A percentile compares a stretch with the other conserved stretches of the same genome.
Evolutionary conservation across 2,888 invertebrate species (phyloP).

Genomic region (Mechanitis messenoides): DNA sequence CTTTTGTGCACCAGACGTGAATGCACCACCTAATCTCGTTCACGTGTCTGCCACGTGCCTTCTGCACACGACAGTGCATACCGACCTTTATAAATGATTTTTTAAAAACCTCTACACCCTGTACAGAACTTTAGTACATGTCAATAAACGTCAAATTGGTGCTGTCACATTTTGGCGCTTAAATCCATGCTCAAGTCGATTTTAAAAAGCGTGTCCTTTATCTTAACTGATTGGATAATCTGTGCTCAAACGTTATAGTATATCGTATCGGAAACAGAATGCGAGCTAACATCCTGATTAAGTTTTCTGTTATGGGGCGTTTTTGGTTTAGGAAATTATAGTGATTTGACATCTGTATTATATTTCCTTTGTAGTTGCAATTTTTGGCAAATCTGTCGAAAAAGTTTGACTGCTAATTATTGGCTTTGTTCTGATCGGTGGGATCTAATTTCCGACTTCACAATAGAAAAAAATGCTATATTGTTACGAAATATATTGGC

Average conservation of each 20-base stretch:
- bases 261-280: constrained; percentile 75
- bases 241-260: constrained; percentile 72
- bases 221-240: constrained; percentile 78
- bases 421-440: constrained; percentile 56
- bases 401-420: constrained; percentile 61
- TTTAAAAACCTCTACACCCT: constrained; percentile 25
- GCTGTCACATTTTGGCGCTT: constrained; percentile 46
- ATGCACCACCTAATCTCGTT: constrained; percentile 66
- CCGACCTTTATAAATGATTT: constrained; percentile 44
- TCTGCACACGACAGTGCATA: constrained; percentile 62
- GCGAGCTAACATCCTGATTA: constrained; percentile 67
- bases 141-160: constrained; percentile 41
- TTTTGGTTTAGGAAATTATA: constrained; percentile 59
- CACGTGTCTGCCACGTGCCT: constrained; percentile 70
- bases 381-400: constrained; percentile 67
- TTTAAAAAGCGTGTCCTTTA: constrained; percentile 69
- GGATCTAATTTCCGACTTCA: constrained; percentile 20
- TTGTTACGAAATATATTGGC: not conserved
- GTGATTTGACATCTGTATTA: constrained; percentile 66
- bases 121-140: constrained; percentile 40
- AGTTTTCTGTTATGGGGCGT: constrained; percentile 65
- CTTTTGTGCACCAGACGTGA: constrained; percentile 69
- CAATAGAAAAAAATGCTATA: not conserved
- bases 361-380: constrained; percentile 57
- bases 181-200: constrained; percentile 37